Conservation (phyloP, 2,888 invertebrate genomes). For the Heliconius sara region DNA sequence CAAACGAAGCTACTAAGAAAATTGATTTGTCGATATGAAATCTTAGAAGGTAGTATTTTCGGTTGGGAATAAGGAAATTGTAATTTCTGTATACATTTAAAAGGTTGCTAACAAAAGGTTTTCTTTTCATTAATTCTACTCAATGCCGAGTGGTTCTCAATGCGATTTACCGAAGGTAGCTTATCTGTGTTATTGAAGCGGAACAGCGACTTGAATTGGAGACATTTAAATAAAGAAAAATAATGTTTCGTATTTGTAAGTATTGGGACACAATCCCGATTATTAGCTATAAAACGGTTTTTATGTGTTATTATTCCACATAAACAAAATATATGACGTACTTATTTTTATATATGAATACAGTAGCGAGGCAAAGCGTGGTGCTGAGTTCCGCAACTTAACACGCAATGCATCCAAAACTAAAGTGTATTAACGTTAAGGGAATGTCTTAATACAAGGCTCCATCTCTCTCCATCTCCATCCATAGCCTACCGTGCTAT, state of each 20-base stretch:
- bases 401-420: no score
- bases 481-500: no score
- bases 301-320: background rate
- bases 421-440: no score
- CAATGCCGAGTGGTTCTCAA: constrained; percentile 8
- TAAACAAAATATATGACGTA: no score
- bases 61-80: constrained; percentile 16
- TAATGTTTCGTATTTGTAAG: background rate
- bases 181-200: constrained; percentile 28
- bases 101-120: constrained; percentile 16
- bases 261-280: background rate
- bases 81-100: constrained; percentile 25
- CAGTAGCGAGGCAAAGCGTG: no score
- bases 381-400: no score
- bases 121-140: constrained; percentile 28
- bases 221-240: constrained; percentile 4
- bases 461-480: background rate
- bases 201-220: constrained; percentile 13
- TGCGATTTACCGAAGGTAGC: constrained; percentile 20
- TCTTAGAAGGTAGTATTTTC: constrained; percentile 10
- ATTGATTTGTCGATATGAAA: constrained; percentile 28
- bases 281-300: background rate
- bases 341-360: no score
- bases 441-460: background rate
- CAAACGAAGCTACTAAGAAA: constrained; percentile 25